phyloP scores from a whole-genome alignment of 1,140 invertebrate species.

The Pinna nobilis region DNA sequence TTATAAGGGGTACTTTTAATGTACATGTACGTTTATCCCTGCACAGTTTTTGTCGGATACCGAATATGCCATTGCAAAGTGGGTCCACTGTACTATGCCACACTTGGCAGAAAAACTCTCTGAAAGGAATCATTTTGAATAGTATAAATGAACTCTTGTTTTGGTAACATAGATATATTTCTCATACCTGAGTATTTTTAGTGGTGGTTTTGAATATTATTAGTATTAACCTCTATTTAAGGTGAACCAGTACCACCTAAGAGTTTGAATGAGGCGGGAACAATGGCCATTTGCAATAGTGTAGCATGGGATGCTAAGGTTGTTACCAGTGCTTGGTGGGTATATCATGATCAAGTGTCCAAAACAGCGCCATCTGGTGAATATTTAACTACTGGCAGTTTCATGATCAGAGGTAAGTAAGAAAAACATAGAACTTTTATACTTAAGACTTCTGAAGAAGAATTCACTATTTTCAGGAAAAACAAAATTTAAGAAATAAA shows the following conservation, averaged over 20 bases:
- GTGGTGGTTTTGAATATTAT: background rate
- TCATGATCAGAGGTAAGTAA: slow-evolving; percentile 93
- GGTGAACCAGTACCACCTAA: slow-evolving; percentile 84
- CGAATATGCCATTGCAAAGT: no score
- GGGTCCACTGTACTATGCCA: no score
- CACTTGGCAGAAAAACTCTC: no score
- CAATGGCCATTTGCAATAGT: slow-evolving; percentile 97
- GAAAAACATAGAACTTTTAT: no score
- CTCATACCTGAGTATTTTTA: background rate
- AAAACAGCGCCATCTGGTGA: slow-evolving; percentile 98
- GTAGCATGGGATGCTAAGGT: slow-evolving; percentile 98
- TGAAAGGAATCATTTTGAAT: no score
- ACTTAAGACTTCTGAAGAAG: background rate
- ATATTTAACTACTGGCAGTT: slow-evolving; percentile 91
- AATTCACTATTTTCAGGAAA: background rate
- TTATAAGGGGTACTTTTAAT: no score
- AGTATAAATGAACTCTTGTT: background rate
- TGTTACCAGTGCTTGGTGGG: slow-evolving; percentile 97
- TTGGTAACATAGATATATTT: background rate
- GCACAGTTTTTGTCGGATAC: no score
- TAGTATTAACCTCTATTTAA: slow-evolving; percentile 17
- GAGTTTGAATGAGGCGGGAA: slow-evolving; percentile 96
- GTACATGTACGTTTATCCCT: no score
- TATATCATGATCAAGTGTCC: slow-evolving; percentile 94
- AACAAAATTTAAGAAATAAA: background rate